Conservation (phyloP, 2,888 invertebrate species). For the Caradrina clavipalpis region DNA sequence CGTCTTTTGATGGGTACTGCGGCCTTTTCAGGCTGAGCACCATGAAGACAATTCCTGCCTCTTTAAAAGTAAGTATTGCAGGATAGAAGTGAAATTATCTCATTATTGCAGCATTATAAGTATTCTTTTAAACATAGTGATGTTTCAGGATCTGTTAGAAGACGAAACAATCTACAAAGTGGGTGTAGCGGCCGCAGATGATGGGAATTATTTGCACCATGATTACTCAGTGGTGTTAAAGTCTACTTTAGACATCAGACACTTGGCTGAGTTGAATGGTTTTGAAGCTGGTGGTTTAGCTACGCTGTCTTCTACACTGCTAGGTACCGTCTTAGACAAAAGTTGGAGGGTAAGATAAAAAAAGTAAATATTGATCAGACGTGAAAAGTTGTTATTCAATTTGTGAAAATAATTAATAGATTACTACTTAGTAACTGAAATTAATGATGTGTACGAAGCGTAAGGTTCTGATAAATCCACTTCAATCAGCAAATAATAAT, state of each 20-base stretch:
- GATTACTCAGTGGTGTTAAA: slow-evolving; percentile 92
- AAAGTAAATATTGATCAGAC: neutral
- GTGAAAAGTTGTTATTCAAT: too few species aligned
- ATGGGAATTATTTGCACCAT: slow-evolving; percentile 92
- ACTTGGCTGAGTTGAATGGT: slow-evolving; percentile 89
- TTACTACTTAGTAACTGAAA: neutral
- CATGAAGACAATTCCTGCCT: slow-evolving; percentile 91
- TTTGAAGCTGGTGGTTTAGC: slow-evolving; percentile 91
- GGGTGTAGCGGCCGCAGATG: slow-evolving; percentile 93
- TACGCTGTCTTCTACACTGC: slow-evolving; percentile 90
- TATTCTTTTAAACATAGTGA: neutral
- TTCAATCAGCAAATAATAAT: neutral
- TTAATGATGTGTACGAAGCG: neutral
- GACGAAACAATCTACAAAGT: slow-evolving; percentile 93
- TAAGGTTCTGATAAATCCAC: slow-evolving; percentile 2
- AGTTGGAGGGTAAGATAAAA: slow-evolving; percentile 84
- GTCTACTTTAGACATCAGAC: slow-evolving; percentile 93
- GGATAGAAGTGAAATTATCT: neutral
- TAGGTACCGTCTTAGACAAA: slow-evolving; percentile 93
- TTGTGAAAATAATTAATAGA: too few species aligned
- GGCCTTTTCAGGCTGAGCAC: slow-evolving; percentile 92
- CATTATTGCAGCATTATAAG: neutral
- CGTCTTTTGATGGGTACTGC: slow-evolving; percentile 93
- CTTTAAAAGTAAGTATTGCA: slow-evolving; percentile 88
- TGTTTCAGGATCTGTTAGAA: slow-evolving; percentile 89